These are phyloP conservation scores for Pangasianodon hypophthalmus DNA, from an alignment of 2,113 vertebrate species.

Conservation along the genomic window DNA sequence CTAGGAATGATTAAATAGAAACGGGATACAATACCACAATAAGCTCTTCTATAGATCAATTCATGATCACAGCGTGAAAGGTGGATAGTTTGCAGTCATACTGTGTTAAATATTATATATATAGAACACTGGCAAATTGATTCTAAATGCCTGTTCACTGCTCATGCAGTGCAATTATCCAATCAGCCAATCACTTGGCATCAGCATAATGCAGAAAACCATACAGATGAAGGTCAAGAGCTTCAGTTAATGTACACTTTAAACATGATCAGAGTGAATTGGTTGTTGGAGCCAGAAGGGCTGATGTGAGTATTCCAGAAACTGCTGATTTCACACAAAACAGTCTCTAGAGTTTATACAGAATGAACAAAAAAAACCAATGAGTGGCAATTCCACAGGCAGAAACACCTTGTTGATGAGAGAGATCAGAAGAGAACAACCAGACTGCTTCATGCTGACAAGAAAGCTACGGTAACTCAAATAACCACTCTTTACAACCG, in stretches of 20 bases:
- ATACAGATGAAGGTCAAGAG: neutral
- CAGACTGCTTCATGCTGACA: too few species aligned
- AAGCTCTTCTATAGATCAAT: neutral
- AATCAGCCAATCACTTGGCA: neutral
- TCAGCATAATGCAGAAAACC: neutral
- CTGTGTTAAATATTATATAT: neutral
- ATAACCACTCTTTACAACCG: neutral
- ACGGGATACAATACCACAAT: neutral
- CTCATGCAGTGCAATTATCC: neutral
- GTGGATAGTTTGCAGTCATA: neutral
- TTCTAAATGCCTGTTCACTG: neutral
- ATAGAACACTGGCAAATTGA: neutral
- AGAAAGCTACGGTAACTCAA: too few species aligned
- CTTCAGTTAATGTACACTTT: neutral
- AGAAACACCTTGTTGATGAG: too few species aligned
- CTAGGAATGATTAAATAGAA: conserved; percentile 63
- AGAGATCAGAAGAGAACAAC: too few species aligned
- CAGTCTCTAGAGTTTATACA: neutral
- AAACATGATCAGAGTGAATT: neutral
- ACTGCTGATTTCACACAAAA: neutral
- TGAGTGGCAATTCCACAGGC: too few species aligned
- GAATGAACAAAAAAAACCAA: neutral
- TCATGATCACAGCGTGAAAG: neutral
- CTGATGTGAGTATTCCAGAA: neutral
- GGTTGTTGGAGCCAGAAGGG: neutral